Conservation (phyloP, 2,888 invertebrate genomes). For the Scaptodrosophila latifasciaeformis region DNA sequence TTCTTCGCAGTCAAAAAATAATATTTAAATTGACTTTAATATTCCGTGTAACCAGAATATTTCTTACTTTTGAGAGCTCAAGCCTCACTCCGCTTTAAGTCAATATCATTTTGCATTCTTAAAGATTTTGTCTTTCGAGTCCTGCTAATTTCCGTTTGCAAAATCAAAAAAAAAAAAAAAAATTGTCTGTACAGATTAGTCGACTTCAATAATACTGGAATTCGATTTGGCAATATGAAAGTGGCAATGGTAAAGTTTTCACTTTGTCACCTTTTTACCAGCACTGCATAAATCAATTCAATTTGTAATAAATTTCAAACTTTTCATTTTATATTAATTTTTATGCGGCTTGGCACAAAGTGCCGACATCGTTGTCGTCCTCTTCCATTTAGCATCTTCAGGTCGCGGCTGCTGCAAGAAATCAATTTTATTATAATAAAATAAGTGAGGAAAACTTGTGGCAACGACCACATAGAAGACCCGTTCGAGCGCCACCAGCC, state of each 20-base stretch:
- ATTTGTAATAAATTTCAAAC: slow-evolving; percentile 67
- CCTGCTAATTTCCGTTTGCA: too few species aligned
- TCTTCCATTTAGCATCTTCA: slow-evolving; percentile 8
- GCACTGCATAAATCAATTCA: slow-evolving; percentile 61
- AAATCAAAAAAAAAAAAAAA: too few species aligned
- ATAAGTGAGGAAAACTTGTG: slow-evolving; percentile 56
- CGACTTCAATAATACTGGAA: slow-evolving; percentile 32
- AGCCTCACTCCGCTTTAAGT: too few species aligned
- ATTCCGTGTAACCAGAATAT: too few species aligned
- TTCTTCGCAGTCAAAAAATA: too few species aligned
- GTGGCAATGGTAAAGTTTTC: slow-evolving; percentile 43
- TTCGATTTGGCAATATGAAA: slow-evolving; percentile 39
- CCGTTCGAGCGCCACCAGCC: slow-evolving; percentile 2
- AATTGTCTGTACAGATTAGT: slow-evolving; percentile 8
- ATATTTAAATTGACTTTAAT: too few species aligned
- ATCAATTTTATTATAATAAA: slow-evolving; percentile 67
- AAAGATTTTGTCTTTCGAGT: too few species aligned
- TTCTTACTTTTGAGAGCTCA: too few species aligned
- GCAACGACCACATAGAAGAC: slow-evolving; percentile 9
- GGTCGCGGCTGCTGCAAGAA: slow-evolving; percentile 37
- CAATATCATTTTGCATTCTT: too few species aligned
- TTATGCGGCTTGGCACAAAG: slow-evolving; percentile 40
- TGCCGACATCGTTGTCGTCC: slow-evolving; percentile 33
- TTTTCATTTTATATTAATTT: slow-evolving; percentile 67
- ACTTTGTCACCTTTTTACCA: slow-evolving; percentile 58